Evolutionary conservation across 1,140 invertebrate species (phyloP).

Genomic region (Zaprionus camerounensis): DNA sequence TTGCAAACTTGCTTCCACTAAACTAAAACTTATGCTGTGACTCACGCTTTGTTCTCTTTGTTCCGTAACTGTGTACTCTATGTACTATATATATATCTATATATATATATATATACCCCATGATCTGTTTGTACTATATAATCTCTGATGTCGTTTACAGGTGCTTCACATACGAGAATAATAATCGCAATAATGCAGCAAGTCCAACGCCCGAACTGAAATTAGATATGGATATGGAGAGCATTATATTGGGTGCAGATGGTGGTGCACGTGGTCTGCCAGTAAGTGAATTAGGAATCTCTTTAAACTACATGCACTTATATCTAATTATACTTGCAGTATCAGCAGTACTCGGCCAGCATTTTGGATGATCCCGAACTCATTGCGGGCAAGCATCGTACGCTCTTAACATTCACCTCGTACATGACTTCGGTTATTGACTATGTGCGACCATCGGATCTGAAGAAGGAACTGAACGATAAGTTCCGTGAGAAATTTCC

Average conservation of each 20-base stretch:
- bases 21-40: constrained; percentile 58
- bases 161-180: constrained; percentile 92
- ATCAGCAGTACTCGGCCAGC: constrained; percentile 91
- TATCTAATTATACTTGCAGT: constrained; percentile 43
- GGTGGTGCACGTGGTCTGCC: constrained; percentile 45
- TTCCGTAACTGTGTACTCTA: neutral
- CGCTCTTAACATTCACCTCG: constrained; percentile 96
- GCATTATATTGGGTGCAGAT: constrained; percentile 63
- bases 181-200: constrained; percentile 83
- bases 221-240: constrained; percentile 81
- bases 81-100: constrained; percentile 10
- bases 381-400: constrained; percentile 97
- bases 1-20: constrained; percentile 70
- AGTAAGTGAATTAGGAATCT: constrained; percentile 36
- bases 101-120: neutral
- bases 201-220: constrained; percentile 81
- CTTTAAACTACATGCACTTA: neutral
- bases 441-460: constrained; percentile 97
- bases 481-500: constrained; percentile 98
- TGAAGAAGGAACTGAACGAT: constrained; percentile 99
- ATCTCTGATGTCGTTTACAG: constrained; percentile 66
- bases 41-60: constrained; percentile 52
- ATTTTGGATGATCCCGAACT: constrained; percentile 97
- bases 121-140: constrained; percentile 4
- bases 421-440: constrained; percentile 99